Evolutionary conservation across 1,140 invertebrate genomes (phyloP), one percentile per base, ranked within the genome.

Genomic region (Cyphomyrmex costatus): DNA sequence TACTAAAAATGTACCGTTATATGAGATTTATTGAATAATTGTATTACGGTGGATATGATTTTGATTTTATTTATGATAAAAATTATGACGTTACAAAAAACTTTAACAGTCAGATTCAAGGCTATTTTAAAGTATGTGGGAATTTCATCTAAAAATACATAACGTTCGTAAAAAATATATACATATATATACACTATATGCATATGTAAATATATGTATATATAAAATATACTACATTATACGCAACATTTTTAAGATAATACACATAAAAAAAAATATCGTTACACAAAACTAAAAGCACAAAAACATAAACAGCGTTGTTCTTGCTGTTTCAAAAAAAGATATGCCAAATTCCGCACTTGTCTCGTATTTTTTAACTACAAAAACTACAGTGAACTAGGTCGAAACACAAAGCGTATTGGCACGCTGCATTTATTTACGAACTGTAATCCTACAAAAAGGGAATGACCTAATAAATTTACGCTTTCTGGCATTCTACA

Each of bases 381-480:
- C 33, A 21, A 53, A 30, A 83, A 46, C 53, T 61, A 33, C 10
- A 14, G 14, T 27, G n/a, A 83, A 83, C 24, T 83, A 46, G 79
- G 42, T 83, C 56, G 19, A 24, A 58, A 30, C 19, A 30, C 36
- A 82, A 71, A 73, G 19, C 36, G 53, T 30, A 79, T 79, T n/a
- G 58, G 58, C 58, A 77, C 1, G 19, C 36, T 33, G 68, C 36
- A 74, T 61, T 27, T 73, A 73, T 83, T 83, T 73, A 61, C 68
- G 14, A 83, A 60, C 27, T n/a, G 19, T 46, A 56, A 83, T 74
- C 16, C 14, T 14, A 24, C 68, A 30, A 74, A 60, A n/a, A 83
- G 73, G 14, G 14, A 53, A 56, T 10, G 10, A 36, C 16, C 77
- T 30, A 68, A 80, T 60, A 83, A 83, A 83, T 73, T 36, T 33